A percentile compares a stretch with the other conserved stretches of the same genome.
phyloP scores from a whole-genome alignment of 1,140 invertebrate genomes.

The Andrena cerasifolii region DNA sequence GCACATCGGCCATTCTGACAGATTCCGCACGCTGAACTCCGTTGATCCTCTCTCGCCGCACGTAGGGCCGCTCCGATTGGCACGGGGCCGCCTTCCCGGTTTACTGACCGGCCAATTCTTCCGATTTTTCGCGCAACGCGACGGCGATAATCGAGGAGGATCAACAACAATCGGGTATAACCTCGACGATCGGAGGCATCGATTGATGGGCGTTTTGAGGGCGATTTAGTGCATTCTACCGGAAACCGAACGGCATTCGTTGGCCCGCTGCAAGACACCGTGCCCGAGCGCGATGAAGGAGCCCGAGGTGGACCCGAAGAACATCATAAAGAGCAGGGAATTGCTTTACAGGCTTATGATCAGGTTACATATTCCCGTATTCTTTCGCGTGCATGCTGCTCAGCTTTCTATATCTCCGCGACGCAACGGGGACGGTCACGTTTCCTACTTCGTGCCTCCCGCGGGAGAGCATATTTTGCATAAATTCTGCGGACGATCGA shows the following conservation, averaged over 20 bases:
- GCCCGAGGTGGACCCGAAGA: constrained; percentile 86
- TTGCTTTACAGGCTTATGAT: constrained; percentile 93
- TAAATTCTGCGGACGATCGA: too few relatives aligned
- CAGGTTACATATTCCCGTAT: constrained; percentile 84
- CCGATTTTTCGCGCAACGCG: too few relatives aligned
- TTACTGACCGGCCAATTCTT: too few relatives aligned
- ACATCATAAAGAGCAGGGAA: constrained; percentile 92
- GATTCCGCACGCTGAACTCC: constrained; percentile 24
- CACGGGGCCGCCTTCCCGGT: background rate
- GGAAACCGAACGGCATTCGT: constrained; percentile 62
- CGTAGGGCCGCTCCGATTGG: background rate
- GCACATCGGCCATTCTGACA: constrained; percentile 68
- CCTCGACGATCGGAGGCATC: constrained; percentile 39
- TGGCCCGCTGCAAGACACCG: constrained; percentile 47
- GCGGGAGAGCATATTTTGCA: too few relatives aligned
- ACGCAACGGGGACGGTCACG: background rate
- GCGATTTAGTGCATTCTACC: constrained; percentile 12
- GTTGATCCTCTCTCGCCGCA: background rate
- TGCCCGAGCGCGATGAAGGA: constrained; percentile 81
- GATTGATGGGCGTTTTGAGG: constrained; percentile 49
- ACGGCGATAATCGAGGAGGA: too few relatives aligned
- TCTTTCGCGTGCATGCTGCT: background rate
- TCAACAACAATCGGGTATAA: constrained; percentile 52
- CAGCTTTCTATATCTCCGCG: background rate
- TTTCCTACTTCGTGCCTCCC: background rate